A percentile compares a stretch with the other conserved stretches of the same genome.
phyloP scores from a whole-genome alignment of 2,888 invertebrate genomes.

The Cistogaster globosa region DNA sequence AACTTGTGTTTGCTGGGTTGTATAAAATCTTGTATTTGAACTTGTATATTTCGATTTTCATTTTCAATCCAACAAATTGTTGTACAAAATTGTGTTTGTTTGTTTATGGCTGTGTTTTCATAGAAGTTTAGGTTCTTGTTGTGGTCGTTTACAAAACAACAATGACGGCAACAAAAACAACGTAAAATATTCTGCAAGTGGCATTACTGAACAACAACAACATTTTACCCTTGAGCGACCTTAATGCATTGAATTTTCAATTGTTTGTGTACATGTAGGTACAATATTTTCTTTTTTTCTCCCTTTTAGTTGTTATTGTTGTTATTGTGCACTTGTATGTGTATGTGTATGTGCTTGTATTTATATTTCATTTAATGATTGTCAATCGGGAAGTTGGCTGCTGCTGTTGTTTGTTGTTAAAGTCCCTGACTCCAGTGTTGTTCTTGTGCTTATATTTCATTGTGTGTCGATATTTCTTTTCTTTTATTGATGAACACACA shows the following conservation, averaged over 20 bases:
- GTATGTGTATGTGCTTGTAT: constrained; percentile 33
- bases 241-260: constrained; percentile 68
- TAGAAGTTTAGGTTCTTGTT: constrained; percentile 25
- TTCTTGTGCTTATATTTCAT: constrained; percentile 1
- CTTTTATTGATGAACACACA: constrained; percentile 9
- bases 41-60: constrained; percentile 46
- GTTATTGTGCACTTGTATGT: constrained; percentile 3
- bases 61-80: constrained; percentile 55
- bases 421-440: background rate
- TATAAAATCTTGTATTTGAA: constrained; percentile 8
- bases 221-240: constrained; percentile 65
- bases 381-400: constrained; percentile 58
- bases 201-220: constrained; percentile 60
- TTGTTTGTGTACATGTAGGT: constrained; percentile 60
- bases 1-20: constrained; percentile 28
- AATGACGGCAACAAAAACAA: constrained; percentile 41
- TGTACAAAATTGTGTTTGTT: constrained; percentile 38
- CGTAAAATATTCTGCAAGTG: constrained; percentile 62
- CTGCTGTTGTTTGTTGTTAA: constrained; percentile 31
- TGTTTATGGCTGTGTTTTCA: constrained; percentile 7
- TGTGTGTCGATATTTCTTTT: constrained; percentile 9
- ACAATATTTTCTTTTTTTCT: constrained; percentile 27
- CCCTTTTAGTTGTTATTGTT: constrained; percentile 7
- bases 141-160: constrained; percentile 30
- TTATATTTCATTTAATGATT: constrained; percentile 67